Percentiles rank a stretch among this genome's conserved stretches.
Evolutionary conservation across 2,888 invertebrate species (phyloP).

Genomic region (Clistopyga incitator): DNA sequence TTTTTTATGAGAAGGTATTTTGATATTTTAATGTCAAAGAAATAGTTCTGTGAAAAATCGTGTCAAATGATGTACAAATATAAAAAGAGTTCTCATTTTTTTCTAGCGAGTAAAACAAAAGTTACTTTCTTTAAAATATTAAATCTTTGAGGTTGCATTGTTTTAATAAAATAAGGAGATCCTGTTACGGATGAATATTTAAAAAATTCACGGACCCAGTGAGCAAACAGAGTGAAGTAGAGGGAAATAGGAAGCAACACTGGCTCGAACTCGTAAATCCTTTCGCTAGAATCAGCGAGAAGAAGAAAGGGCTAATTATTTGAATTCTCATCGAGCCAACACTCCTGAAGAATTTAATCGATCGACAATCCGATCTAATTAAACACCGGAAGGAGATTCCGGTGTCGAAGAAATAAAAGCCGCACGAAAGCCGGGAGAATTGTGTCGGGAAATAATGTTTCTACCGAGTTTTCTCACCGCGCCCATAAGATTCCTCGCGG

Average conservation of each 20-base stretch:
- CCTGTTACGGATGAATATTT: neutral
- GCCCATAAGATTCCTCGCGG: conserved; percentile 14
- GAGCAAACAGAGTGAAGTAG: neutral
- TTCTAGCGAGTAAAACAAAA: too few species aligned
- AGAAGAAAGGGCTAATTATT: conserved; percentile 3
- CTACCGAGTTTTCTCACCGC: conserved; percentile 40
- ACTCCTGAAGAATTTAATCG: conserved; percentile 16
- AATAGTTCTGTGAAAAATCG: too few species aligned
- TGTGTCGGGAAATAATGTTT: conserved; percentile 41
- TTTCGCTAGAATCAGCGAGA: neutral
- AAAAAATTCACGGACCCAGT: neutral
- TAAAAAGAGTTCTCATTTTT: too few species aligned
- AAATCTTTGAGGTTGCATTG: too few species aligned
- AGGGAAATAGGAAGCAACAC: neutral
- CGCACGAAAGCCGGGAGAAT: conserved; percentile 16
- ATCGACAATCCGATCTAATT: conserved; percentile 11
- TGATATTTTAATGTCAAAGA: too few species aligned
- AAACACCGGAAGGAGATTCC: conserved; percentile 12
- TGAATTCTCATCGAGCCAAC: conserved; percentile 9
- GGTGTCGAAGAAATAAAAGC: neutral
- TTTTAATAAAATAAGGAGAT: too few species aligned
- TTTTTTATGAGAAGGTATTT: too few species aligned
- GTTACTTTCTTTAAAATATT: too few species aligned
- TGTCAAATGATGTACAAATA: too few species aligned
- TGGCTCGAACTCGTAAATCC: neutral